Percentiles rank a stretch among this genome's conserved stretches.
phyloP scores from a whole-genome alignment of 2,888 invertebrate genomes.

The Margaritifera margaritifera region DNA sequence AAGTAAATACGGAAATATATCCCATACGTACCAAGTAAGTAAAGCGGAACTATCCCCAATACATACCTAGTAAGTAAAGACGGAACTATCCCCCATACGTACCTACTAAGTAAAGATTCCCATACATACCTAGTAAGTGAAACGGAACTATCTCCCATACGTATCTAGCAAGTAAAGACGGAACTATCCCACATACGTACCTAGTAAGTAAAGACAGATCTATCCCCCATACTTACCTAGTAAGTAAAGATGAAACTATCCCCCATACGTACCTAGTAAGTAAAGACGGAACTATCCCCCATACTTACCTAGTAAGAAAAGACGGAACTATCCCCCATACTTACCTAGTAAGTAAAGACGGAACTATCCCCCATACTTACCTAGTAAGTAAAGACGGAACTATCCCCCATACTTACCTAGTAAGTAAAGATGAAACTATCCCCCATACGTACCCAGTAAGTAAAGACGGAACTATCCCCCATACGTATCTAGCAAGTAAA shows the following conservation, averaged over 20 bases:
- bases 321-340: constrained; percentile 67
- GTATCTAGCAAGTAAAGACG: constrained; percentile 58
- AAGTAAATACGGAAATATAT: constrained; percentile 66
- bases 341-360: constrained; percentile 59
- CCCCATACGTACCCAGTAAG: constrained; percentile 67
- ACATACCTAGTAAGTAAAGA: constrained; percentile 59
- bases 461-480: constrained; percentile 65
- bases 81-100: constrained; percentile 68
- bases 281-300: constrained; percentile 65
- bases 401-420: constrained; percentile 67
- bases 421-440: constrained; percentile 62
- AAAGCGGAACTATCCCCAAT: constrained; percentile 68
- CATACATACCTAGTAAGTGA: constrained; percentile 64
- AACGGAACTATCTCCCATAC: constrained; percentile 69
- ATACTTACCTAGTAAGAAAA: constrained; percentile 64
- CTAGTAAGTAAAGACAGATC: constrained; percentile 63
- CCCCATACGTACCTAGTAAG: constrained; percentile 67
- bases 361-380: constrained; percentile 68
- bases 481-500: constrained; percentile 62
- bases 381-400: constrained; percentile 63
- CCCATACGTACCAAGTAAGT: constrained; percentile 65
- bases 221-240: constrained; percentile 67
- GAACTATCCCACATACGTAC: constrained; percentile 68
- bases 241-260: constrained; percentile 62
- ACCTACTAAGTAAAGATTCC: constrained; percentile 62